Evolutionary conservation across 2,113 vertebrate genomes (phyloP).

Genomic region (Pitta sordida): DNA sequence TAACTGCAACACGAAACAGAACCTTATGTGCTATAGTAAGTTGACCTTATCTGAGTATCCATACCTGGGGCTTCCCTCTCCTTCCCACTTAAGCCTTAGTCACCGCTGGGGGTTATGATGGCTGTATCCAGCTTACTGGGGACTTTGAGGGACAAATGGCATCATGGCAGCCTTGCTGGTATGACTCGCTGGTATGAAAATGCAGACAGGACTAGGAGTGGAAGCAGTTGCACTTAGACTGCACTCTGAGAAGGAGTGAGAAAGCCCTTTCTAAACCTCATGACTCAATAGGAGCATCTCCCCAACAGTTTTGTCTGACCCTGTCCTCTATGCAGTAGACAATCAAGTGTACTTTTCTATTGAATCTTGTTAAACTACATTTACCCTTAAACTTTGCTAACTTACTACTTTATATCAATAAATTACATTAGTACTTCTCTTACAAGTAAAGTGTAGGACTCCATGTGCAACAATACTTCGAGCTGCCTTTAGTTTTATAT

Average conservation of each 20-base stretch:
- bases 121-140: not conserved
- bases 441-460: not conserved
- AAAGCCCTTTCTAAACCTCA: not conserved
- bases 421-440: not conserved
- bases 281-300: not conserved
- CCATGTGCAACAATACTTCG: not conserved
- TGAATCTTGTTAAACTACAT: not conserved
- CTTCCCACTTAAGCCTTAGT: not conserved
- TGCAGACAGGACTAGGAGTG: not conserved
- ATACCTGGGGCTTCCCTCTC: not conserved
- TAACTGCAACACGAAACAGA: not conserved
- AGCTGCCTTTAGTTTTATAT: not conserved
- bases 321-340: not conserved
- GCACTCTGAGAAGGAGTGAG: not conserved
- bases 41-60: not conserved
- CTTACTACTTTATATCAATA: not conserved
- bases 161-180: not conserved
- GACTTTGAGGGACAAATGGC: not conserved
- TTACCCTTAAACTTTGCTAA: not conserved
- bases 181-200: not conserved
- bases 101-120: not conserved
- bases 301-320: not conserved
- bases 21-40: not conserved
- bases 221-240: not conserved
- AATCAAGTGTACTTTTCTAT: not conserved